Conservation (phyloP, 2,113 vertebrate species). For the Rutilus rutilus region DNA sequence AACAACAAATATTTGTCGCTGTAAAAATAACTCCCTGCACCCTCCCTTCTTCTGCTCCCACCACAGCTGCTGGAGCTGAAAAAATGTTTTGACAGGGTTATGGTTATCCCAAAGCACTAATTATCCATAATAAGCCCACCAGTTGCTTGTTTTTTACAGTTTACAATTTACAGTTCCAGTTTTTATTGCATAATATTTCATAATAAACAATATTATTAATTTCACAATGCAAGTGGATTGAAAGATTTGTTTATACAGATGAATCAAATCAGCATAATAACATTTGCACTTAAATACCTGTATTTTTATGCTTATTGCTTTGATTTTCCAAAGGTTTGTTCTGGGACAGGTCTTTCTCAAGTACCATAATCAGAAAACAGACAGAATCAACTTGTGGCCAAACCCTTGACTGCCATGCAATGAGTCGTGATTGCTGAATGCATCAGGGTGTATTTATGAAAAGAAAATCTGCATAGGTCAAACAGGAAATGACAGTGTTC, state of each 20-base stretch:
- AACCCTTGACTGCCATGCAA: slow-evolving; percentile 7
- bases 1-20: slow-evolving; percentile 40
- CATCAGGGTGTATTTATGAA: slow-evolving; percentile 26
- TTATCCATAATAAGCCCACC: slow-evolving; percentile 1
- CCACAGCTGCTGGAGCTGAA: slow-evolving; percentile 33
- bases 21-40: slow-evolving; percentile 40
- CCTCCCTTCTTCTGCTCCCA: background rate
- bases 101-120: slow-evolving; percentile 23
- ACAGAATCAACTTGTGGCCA: slow-evolving; percentile 3
- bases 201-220: background rate
- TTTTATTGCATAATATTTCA: background rate
- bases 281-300: background rate
- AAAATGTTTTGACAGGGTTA: slow-evolving; percentile 8
- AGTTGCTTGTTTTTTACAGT: slow-evolving; percentile 19
- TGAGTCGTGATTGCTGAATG: background rate
- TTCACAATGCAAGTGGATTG: background rate
- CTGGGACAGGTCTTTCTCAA: background rate
- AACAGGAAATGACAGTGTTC: slow-evolving; percentile 21
- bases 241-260: background rate
- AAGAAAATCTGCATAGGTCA: slow-evolving; percentile 14
- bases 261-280: background rate
- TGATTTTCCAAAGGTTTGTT: background rate
- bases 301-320: background rate
- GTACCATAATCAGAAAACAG: slow-evolving; percentile 18
- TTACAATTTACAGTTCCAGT: background rate